Evolutionary conservation across 2,888 invertebrate genomes (phyloP).

Genomic region (Hypolimnas misippus): DNA sequence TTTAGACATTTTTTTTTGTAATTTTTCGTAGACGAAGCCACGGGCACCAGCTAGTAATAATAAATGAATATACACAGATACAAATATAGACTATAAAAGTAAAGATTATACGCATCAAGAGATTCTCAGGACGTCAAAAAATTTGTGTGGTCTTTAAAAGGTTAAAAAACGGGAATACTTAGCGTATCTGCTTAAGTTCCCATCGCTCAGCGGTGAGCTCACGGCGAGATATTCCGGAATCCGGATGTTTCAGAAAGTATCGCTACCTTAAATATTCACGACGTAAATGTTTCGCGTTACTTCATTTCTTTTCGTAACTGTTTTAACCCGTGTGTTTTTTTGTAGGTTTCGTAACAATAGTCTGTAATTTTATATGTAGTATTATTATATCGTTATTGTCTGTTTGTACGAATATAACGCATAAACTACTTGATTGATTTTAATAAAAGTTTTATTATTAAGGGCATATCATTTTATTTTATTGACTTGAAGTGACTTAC

Average conservation of each 20-base stretch:
- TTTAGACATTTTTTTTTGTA: too few species aligned
- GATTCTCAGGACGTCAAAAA: not conserved
- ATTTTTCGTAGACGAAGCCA: too few species aligned
- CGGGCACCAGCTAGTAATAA: too few species aligned
- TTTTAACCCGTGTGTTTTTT: not conserved
- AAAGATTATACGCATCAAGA: not conserved
- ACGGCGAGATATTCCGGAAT: constrained; percentile 1
- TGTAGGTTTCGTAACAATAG: too few species aligned
- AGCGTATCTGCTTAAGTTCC: constrained; percentile 14
- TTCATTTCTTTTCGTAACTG: not conserved
- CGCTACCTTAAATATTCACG: constrained; percentile 6
- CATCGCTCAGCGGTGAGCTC: constrained; percentile 9
- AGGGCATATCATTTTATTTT: not conserved
- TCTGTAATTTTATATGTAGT: too few species aligned
- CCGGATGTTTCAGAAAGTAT: not conserved
- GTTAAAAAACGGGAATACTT: constrained; percentile 16
- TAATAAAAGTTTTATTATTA: not conserved
- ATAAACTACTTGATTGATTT: not conserved
- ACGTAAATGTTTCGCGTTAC: not conserved
- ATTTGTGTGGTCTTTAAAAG: constrained; percentile 14
- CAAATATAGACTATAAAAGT: too few species aligned
- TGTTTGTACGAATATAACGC: not conserved
- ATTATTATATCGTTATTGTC: not conserved
- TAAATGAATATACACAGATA: too few species aligned
- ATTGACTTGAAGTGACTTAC: too few species aligned